Percentiles rank a stretch among this genome's conserved stretches.
These are phyloP conservation scores for Cotesia typhae DNA, from an alignment of 1,140 invertebrate genomes.

Conservation along the genomic window DNA sequence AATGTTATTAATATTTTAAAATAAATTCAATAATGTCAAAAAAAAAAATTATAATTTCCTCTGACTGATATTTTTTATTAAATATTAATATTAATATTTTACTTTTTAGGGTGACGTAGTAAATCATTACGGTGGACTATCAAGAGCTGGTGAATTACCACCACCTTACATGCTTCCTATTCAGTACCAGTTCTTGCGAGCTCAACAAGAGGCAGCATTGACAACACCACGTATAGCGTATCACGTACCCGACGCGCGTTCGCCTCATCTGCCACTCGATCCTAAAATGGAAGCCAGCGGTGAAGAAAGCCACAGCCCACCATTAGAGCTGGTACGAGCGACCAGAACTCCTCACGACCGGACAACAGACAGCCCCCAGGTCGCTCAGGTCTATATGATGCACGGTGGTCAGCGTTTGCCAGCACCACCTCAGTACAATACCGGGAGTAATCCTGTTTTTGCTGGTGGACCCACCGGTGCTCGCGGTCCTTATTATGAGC, in stretches of 20 bases:
- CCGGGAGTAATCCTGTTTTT: conserved; percentile 46
- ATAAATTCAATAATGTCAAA: too few relatives aligned
- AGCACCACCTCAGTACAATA: conserved; percentile 58
- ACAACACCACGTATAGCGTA: conserved; percentile 65
- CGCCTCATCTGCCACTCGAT: conserved; percentile 58
- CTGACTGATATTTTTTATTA: background rate
- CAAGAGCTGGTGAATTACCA: conserved; percentile 53
- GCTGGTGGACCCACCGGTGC: conserved; percentile 50
- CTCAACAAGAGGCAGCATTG: conserved; percentile 68
- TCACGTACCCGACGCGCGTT: conserved; percentile 60
- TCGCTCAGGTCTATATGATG: conserved; percentile 74
- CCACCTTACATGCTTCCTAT: conserved; percentile 73
- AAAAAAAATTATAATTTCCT: too few relatives aligned
- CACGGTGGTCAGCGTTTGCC: conserved; percentile 63
- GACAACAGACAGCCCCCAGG: conserved; percentile 78
- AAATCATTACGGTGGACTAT: conserved; percentile 57
- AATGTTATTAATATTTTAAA: too few relatives aligned
- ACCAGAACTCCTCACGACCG: conserved; percentile 76
- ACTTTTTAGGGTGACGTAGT: conserved; percentile 71
- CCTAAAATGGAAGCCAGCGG: conserved; percentile 69
- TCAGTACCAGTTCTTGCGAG: conserved; percentile 78
- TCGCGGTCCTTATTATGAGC: conserved; percentile 67
- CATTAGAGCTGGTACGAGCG: conserved; percentile 75
- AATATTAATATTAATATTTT: conserved; percentile 21
- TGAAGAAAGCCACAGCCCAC: conserved; percentile 75